These are phyloP conservation scores for Propithecus deckenii DNA, from an alignment of 2,797 vertebrate species.

Conservation along the genomic window DNA sequence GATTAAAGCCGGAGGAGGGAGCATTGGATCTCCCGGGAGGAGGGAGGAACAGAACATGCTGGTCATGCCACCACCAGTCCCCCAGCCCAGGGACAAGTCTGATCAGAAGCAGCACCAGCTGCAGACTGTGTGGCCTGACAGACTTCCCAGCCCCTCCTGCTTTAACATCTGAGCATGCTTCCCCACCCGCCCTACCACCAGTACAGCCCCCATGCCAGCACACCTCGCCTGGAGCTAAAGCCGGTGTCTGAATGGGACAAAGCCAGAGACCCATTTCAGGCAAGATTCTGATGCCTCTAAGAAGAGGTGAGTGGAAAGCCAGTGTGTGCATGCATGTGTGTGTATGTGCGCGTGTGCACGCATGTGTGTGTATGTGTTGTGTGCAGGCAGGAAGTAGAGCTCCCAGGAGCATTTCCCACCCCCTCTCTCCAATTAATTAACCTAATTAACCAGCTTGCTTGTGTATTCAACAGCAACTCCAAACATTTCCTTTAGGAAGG, in stretches of 20 bases:
- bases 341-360: accelerated
- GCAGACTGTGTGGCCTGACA: not conserved
- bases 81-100: not conserved
- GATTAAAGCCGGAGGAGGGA: not conserved
- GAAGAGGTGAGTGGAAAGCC: not conserved
- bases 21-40: not conserved
- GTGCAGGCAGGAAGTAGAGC: not conserved
- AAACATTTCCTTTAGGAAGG: conserved; percentile 49
- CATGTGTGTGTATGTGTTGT: not conserved
- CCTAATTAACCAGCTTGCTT: conserved; percentile 57
- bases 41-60: not conserved
- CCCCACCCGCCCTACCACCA: too few relatives aligned
- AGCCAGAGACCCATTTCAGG: not conserved
- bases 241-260: not conserved
- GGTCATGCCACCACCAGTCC: not conserved
- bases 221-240: not conserved
- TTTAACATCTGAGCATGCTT: not conserved
- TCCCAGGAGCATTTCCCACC: conserved; percentile 20
- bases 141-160: not conserved
- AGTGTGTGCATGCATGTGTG: not conserved
- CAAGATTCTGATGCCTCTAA: not conserved
- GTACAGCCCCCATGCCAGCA: not conserved
- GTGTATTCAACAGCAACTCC: conserved; percentile 37
- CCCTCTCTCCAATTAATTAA: conserved; percentile 54
- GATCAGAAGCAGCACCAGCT: not conserved